Evolutionary conservation across 2,888 invertebrate genomes (phyloP).

Genomic region (Trachelus troglodyta): DNA sequence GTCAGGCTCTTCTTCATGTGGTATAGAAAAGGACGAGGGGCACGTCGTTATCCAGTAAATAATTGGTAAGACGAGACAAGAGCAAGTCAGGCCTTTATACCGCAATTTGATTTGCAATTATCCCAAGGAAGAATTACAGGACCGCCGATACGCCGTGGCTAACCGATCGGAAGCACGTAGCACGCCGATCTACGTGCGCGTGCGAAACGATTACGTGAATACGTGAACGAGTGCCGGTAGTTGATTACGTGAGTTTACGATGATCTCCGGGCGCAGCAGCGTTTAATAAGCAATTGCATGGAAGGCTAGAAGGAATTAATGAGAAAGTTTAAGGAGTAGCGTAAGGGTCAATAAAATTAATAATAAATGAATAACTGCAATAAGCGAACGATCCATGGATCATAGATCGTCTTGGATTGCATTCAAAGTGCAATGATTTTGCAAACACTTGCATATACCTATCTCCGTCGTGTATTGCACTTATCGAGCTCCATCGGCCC

Average conservation of each 20-base stretch:
- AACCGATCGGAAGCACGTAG: constrained; percentile 1
- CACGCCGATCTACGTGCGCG: not conserved
- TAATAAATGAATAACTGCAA: not conserved
- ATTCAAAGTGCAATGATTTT: not conserved
- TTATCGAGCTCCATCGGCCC: not conserved
- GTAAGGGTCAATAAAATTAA: not conserved
- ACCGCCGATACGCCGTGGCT: not conserved
- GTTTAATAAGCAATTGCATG: not conserved
- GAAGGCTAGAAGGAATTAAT: not conserved
- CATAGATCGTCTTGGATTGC: not conserved
- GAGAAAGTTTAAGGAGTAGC: not conserved
- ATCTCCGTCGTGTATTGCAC: not conserved
- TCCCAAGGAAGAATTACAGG: not conserved
- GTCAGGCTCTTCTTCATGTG: not conserved
- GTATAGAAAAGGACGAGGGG: not conserved
- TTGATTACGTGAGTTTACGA: not conserved
- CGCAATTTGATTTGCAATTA: constrained; percentile 4
- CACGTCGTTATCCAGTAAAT: not conserved
- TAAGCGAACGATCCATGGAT: not conserved
- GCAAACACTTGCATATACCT: not conserved
- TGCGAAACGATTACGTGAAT: not conserved
- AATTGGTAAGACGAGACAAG: constrained; percentile 7
- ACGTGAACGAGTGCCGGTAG: not conserved
- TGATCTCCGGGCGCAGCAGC: not conserved
- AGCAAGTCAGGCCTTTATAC: not conserved